Evolutionary conservation across 2,113 vertebrate genomes (phyloP).

Genomic region (Rhombomys opimus): DNA sequence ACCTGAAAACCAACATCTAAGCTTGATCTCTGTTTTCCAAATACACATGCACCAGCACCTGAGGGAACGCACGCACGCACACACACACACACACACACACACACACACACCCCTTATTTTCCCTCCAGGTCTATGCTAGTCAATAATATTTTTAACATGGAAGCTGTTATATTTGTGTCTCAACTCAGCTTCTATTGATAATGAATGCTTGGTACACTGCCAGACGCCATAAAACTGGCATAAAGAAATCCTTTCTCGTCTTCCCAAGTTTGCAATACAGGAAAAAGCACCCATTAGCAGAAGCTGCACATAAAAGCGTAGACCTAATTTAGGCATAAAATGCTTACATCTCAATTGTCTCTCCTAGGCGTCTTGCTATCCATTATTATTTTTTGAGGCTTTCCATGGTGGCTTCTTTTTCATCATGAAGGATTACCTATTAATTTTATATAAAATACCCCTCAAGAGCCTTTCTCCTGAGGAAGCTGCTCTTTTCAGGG

Average conservation of each 20-base stretch:
- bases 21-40: not conserved
- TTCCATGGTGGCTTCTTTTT: not conserved
- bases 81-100: not conserved
- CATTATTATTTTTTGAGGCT: not conserved
- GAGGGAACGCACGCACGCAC: not conserved
- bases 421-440: not conserved
- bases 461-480: accelerated
- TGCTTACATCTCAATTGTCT: not conserved
- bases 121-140: not conserved
- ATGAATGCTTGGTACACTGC: not conserved
- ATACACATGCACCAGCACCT: not conserved
- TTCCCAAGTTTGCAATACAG: not conserved
- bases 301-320: not conserved
- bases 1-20: not conserved
- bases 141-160: not conserved
- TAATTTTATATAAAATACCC: not conserved
- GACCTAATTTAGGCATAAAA: accelerated
- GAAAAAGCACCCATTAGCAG: not conserved
- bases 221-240: not conserved
- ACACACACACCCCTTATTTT: not conserved
- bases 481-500: not conserved
- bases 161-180: not conserved
- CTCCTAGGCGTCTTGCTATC: not conserved
- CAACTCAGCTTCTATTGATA: not conserved
- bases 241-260: not conserved